Evolutionary conservation across 2,888 invertebrate genomes (phyloP).

Genomic region (Pilophorus perplexus): DNA sequence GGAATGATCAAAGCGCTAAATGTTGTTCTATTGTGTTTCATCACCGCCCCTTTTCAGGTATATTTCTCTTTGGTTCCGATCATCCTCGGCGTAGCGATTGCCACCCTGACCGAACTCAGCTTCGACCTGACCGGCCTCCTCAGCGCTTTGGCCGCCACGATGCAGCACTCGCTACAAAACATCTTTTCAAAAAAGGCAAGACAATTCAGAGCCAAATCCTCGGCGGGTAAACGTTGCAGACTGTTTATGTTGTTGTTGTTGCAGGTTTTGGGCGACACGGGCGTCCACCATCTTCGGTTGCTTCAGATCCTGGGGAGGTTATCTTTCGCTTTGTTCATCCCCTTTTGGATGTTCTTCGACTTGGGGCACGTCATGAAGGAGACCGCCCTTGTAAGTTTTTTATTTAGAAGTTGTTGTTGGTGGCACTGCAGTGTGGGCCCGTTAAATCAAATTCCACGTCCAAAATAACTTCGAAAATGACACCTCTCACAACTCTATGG

Average conservation of each 20-base stretch:
- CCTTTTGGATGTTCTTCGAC: constrained; percentile 77
- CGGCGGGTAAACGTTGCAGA: not conserved
- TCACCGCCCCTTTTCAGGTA: constrained; percentile 61
- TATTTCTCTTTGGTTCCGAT: constrained; percentile 86
- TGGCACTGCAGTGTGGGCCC: too few species aligned
- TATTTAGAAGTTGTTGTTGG: too few species aligned
- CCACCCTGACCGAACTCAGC: constrained; percentile 88
- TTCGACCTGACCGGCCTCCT: constrained; percentile 82
- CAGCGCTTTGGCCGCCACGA: constrained; percentile 83
- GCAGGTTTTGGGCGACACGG: constrained; percentile 78
- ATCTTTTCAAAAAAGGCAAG: constrained; percentile 90
- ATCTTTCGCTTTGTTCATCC: constrained; percentile 76
- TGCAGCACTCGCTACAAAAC: constrained; percentile 90
- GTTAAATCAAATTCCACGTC: too few species aligned
- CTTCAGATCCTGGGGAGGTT: constrained; percentile 75
- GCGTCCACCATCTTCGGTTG: constrained; percentile 84
- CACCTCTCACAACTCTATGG: too few species aligned
- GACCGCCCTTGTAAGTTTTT: constrained; percentile 60
- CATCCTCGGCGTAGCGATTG: constrained; percentile 84
- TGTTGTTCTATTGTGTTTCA: too few species aligned
- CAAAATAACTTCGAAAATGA: too few species aligned
- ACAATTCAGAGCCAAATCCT: too few species aligned
- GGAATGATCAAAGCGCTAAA: too few species aligned
- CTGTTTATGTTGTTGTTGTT: constrained; percentile 42
- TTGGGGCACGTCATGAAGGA: constrained; percentile 62